A percentile compares a stretch with the other conserved stretches of the same genome.
Evolutionary conservation across 2,113 vertebrate species (phyloP).

Genomic region (Boulengeromyrus knoepffleri): DNA sequence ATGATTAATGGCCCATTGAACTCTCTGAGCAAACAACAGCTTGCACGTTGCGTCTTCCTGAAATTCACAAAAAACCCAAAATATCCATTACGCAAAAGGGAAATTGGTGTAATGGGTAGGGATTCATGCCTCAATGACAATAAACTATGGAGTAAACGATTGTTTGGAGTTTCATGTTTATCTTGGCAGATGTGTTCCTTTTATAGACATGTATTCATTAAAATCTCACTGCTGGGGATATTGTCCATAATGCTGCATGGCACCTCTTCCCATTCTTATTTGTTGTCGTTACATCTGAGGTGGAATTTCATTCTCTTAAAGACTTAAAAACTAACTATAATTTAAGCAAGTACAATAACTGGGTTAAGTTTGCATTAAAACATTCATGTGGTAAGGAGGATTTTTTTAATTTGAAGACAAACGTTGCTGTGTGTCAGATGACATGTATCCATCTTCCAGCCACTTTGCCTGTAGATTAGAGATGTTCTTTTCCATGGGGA

Average conservation of each 20-base stretch:
- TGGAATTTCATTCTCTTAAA: background rate
- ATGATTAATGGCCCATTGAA: background rate
- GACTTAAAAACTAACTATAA: background rate
- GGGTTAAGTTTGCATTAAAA: background rate
- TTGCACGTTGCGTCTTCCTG: background rate
- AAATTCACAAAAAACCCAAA: background rate
- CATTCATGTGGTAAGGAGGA: background rate
- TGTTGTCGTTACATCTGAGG: background rate
- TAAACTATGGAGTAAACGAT: background rate
- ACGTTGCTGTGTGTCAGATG: background rate
- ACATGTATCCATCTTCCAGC: background rate
- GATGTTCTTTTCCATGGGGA: background rate
- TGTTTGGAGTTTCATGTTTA: background rate
- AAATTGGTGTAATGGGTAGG: background rate
- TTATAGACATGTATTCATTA: background rate
- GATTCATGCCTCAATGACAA: background rate
- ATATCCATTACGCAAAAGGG: background rate
- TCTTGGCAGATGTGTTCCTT: background rate
- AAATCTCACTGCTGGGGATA: background rate
- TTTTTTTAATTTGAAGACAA: background rate
- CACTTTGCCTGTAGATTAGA: background rate
- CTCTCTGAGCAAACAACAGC: background rate
- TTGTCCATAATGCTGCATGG: background rate
- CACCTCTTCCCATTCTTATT: background rate
- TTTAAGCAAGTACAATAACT: background rate